These are phyloP conservation scores for Orestias chungarensis DNA, from an alignment of 2,797 vertebrate genomes.

Conservation along the genomic window DNA sequence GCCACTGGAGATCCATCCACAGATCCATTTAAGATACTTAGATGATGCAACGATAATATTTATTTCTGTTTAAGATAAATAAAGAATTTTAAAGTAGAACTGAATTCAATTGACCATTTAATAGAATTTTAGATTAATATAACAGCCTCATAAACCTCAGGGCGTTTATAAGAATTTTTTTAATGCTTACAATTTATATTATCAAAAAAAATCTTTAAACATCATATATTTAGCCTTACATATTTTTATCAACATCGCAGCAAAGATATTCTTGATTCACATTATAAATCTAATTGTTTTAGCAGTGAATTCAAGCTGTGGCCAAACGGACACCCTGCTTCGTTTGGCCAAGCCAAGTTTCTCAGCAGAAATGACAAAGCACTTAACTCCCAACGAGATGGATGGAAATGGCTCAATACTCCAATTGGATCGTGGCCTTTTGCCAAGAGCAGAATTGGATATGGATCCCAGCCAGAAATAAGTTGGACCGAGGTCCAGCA, in stretches of 20 bases:
- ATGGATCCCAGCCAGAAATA: background rate
- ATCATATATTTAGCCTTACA: too few species aligned
- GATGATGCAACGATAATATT: too few species aligned
- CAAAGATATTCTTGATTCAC: background rate
- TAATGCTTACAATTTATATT: too few species aligned
- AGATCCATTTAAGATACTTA: too few species aligned
- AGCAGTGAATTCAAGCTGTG: background rate
- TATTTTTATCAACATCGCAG: background rate
- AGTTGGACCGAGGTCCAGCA: background rate
- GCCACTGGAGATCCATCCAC: too few species aligned
- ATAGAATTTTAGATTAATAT: too few species aligned
- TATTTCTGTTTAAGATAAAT: too few species aligned
- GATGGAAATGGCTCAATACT: slow-evolving; percentile 6
- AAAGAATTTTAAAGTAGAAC: too few species aligned
- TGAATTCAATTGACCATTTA: too few species aligned
- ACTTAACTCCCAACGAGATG: background rate
- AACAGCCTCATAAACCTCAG: too few species aligned
- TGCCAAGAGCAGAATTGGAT: slow-evolving; percentile 8
- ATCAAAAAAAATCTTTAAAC: too few species aligned
- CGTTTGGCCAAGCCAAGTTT: background rate
- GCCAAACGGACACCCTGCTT: background rate
- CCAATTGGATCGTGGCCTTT: background rate
- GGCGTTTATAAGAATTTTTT: too few species aligned
- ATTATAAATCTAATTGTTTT: background rate
- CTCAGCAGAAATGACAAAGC: slow-evolving; percentile 2